Evolutionary conservation across 2,797 vertebrate genomes (phyloP), one percentile per base, ranked within the genome.

Genomic region (Trematomus bernacchii): DNA sequence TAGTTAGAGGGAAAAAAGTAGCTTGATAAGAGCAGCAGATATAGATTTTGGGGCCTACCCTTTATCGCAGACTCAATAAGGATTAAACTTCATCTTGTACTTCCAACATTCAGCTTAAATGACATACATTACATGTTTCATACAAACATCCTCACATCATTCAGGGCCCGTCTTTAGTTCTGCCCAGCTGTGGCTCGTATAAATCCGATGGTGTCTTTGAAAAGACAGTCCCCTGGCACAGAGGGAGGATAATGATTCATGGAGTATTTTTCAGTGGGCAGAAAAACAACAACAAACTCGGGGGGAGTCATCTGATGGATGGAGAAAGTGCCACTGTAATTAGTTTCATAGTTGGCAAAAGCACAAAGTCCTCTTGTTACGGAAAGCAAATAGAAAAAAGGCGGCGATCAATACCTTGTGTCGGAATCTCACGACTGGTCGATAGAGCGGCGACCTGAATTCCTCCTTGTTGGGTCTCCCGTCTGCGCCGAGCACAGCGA

Each of bases 351-450:
- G 84, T 89, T 65, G 80, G 72, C 71, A 71, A 85, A 83, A 79
- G 47, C 70, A 15, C 68, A 80, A 33, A 73, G 66, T 30, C 54
- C 52, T 80, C 64, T 90, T 78, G 81, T 89, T 86, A 87, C 19
- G 10, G 75, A 83, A 47, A 69, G 76, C 69, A 87, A 94, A 82
- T 83, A n/a, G 76, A 59, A 89, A 85, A 76, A 66, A 73, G 62
- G 90, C 50, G 51, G 80, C 57, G 66, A 90, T 92, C 91, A 66
- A 87, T 98, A 99, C 98, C 98, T 99, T 98, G 90, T 99, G 97
- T 67, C 98, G 95, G 89, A 99, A 94, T 91, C 97, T 95, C 85
- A 97, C 83, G 61, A 96, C 90, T 8, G 96, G 95, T 76, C 94
- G 97, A 91, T 96, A 96, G 55, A 91, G 90, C 52, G 89, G 94